A percentile compares a stretch with the other conserved stretches of the same genome.
Evolutionary conservation across 2,888 invertebrate species (phyloP).

Genomic region (Rhingia campestris): DNA sequence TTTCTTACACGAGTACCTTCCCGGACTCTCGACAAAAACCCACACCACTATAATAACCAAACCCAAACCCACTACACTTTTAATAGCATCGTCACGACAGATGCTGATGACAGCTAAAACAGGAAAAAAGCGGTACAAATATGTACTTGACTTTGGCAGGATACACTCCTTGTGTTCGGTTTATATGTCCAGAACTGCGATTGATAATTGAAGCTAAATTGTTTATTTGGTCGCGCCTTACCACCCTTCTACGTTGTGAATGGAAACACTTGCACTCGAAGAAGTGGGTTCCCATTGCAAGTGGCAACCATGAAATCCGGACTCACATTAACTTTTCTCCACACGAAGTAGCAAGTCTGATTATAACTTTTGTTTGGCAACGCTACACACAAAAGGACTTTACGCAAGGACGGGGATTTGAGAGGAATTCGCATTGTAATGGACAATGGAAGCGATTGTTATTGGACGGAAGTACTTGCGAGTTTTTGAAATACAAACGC

Average conservation of each 20-base stretch:
- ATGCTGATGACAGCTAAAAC: slow-evolving; percentile 64
- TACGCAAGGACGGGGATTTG: neutral
- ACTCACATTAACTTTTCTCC: slow-evolving; percentile 11
- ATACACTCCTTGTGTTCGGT: slow-evolving; percentile 22
- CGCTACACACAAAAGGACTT: slow-evolving; percentile 1
- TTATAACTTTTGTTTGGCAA: neutral
- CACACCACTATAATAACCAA: neutral
- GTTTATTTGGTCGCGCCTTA: slow-evolving; percentile 27
- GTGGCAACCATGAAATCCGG: slow-evolving; percentile 21
- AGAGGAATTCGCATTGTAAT: slow-evolving; percentile 10
- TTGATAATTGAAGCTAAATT: slow-evolving; percentile 60
- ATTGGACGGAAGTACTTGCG: no score
- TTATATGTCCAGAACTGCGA: slow-evolving; percentile 31
- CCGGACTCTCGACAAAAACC: neutral
- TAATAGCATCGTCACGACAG: slow-evolving; percentile 49
- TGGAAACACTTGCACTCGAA: slow-evolving; percentile 40
- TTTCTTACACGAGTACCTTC: slow-evolving; percentile 7
- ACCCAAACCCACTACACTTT: slow-evolving; percentile 6
- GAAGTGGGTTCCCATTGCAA: neutral
- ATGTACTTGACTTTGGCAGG: slow-evolving; percentile 57
- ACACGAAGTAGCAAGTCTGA: neutral
- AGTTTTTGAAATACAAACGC: no score
- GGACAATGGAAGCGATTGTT: neutral
- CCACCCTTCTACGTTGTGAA: slow-evolving; percentile 6
- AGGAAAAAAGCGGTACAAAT: slow-evolving; percentile 42